Conservation (phyloP, 2,113 vertebrate genomes). For the Lathamus discolor region DNA sequence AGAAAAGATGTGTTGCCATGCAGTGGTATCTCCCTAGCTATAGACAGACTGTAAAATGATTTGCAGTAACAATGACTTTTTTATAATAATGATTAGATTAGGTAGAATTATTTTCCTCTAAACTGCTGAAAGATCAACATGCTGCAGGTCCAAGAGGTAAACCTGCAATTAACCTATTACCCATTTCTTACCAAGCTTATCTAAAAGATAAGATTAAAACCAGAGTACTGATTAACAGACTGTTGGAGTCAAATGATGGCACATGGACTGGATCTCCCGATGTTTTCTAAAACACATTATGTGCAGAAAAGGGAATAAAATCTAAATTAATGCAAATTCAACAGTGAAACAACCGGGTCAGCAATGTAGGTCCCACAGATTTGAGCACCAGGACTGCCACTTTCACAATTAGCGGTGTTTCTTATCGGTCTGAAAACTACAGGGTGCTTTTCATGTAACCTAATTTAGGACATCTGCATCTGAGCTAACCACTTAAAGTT, state of each 20-base stretch:
- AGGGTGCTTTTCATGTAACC: not conserved
- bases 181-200: not conserved
- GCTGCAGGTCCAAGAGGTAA: not conserved
- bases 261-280: not conserved
- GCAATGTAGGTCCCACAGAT: not conserved
- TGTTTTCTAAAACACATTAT: not conserved
- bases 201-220: not conserved
- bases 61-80: not conserved
- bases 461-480: conserved; percentile 21
- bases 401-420: not conserved
- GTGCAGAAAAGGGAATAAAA: not conserved
- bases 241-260: not conserved
- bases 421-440: not conserved
- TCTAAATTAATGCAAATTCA: conserved; percentile 1
- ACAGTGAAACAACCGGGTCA: not conserved
- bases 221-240: not conserved
- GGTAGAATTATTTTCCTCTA: not conserved
- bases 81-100: not conserved
- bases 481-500: conserved; percentile 1
- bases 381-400: not conserved
- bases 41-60: not conserved
- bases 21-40: not conserved
- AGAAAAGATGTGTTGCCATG: not conserved
- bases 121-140: not conserved
- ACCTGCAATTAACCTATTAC: not conserved